Conservation (phyloP, 2,113 vertebrate genomes). For the Amazona vittata region DNA sequence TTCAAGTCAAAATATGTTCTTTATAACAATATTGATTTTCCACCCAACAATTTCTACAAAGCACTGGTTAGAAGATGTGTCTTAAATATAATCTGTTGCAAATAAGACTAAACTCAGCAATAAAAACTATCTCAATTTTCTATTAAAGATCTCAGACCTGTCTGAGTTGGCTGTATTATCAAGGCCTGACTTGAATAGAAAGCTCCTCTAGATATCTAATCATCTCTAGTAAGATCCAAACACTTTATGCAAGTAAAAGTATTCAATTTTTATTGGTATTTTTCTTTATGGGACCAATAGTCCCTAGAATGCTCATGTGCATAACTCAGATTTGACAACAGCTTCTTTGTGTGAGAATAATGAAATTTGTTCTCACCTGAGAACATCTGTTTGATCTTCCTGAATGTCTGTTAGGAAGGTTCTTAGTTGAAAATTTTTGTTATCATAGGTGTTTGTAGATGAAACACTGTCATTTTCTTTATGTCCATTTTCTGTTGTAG, state of each 20-base stretch:
- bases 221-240: not conserved
- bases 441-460: not conserved
- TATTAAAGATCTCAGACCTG: not conserved
- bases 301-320: not conserved
- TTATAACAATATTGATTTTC: not conserved
- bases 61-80: not conserved
- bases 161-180: not conserved
- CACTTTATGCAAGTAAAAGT: not conserved
- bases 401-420: not conserved
- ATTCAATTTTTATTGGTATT: not conserved
- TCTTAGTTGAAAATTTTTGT: not conserved
- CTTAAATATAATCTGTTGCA: not conserved
- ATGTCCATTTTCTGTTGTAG: not conserved
- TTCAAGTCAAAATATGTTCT: not conserved
- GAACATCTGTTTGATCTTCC: not conserved
- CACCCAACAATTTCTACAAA: not conserved
- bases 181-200: not conserved
- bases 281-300: not conserved
- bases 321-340: not conserved
- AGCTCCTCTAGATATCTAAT: not conserved
- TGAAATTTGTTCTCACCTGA: not conserved
- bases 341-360: not conserved
- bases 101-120: not conserved
- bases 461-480: not conserved
- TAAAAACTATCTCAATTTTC: not conserved